Conservation (phyloP, 2,113 vertebrate genomes). For the Mus pahari region DNA sequence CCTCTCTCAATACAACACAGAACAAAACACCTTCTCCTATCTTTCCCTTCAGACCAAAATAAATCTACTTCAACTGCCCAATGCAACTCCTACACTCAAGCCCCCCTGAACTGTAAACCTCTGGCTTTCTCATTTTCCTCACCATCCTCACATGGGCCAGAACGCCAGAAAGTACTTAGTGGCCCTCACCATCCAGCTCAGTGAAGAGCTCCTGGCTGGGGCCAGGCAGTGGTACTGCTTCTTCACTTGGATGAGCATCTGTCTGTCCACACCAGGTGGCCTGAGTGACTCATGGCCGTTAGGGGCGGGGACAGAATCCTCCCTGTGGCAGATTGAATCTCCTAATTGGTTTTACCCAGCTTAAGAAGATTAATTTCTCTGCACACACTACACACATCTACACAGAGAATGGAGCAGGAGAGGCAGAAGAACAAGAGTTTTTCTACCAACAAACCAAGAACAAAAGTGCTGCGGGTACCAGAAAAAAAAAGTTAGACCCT, state of each 20-base stretch:
- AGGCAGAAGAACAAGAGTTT: not conserved
- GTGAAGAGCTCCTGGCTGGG: not conserved
- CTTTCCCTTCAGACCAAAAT: not conserved
- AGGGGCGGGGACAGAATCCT: conserved; percentile 50
- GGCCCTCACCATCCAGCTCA: not conserved
- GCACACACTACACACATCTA: not conserved
- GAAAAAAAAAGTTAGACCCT: too few relatives aligned
- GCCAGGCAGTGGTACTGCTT: not conserved
- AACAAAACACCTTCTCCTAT: not conserved
- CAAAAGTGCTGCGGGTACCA: not conserved
- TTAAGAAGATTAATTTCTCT: conserved; percentile 74
- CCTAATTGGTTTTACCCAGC: conserved; percentile 65
- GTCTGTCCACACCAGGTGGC: not conserved
- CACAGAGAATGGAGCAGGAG: not conserved
- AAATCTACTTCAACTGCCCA: not conserved
- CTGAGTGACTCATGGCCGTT: conserved; percentile 33
- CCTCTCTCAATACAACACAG: not conserved
- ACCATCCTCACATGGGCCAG: not conserved
- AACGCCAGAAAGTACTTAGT: not conserved
- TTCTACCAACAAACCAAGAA: not conserved
- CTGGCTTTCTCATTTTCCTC: not conserved
- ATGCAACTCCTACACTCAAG: not conserved
- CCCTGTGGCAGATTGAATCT: conserved; percentile 53
- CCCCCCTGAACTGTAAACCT: not conserved
- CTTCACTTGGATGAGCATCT: not conserved